Base-by-base conservation (phyloP, 1,140 invertebrate species). In the Battus philenor region DNA sequence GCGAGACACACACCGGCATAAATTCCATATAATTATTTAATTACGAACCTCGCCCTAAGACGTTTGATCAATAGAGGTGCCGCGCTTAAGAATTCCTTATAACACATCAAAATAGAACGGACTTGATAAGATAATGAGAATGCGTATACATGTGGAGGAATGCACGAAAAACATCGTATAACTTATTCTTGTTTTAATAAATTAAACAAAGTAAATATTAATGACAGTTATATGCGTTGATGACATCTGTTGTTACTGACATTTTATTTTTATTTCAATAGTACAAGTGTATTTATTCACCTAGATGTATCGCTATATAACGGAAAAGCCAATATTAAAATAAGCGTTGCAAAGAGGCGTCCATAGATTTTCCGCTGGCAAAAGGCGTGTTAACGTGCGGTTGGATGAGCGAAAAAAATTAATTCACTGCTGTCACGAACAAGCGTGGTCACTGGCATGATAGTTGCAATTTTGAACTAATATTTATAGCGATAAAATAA, bases 21-120 rank as follows among this genome's bases (percentile, higher is more conserved):
- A 57, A 61, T 56, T 31, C 61, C 49, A 53, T 60, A 68, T 77
- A 73, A 77, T 80, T 68, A 71, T 70, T 72, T 76, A 64, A 76
- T 74, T 69, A 78, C 26, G 48, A 53, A 54, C 54, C 47, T 52
- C 39, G 36, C 38, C 46, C 45, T 41, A 44, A 47, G 36, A 24
- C 50, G 43, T 53, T 47, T 44, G 46, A 47, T 52, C 44, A 52
- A 47, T 52, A 51, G 11, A 22, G 41, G 16, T 10, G 11, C 24
- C 22, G 29, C 38, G 29, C 24, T 13, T 27, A 8, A 7, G 9
- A 26, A n/a, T n/a, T n/a, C n/a, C n/a, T n/a, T n/a, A n/a, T n/a
- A n/a, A n/a, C n/a, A n/a, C n/a, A n/a, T n/a, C n/a, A n/a, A n/a
- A n/a, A n/a, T n/a, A n/a, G n/a, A n/a, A n/a, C n/a, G n/a, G n/a